Evolutionary conservation across 2,888 invertebrate genomes (phyloP).

Genomic region (Megastigmus dorsalis): DNA sequence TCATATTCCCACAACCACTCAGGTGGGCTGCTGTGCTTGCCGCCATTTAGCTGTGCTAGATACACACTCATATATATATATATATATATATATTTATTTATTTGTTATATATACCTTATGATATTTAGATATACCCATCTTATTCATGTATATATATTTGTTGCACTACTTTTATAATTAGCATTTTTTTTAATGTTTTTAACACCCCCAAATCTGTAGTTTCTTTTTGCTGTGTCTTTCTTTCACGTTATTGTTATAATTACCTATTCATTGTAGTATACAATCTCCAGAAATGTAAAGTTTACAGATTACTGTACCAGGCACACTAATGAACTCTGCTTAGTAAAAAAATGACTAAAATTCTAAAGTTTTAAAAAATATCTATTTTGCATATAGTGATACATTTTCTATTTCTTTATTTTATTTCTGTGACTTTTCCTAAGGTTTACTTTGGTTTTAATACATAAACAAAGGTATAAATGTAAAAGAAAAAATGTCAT

Average conservation of each 20-base stretch:
- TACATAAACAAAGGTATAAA: too few species aligned
- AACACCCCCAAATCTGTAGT: conserved; percentile 11
- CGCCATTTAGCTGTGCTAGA: conserved; percentile 48
- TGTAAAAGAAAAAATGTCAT: too few species aligned
- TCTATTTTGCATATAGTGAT: too few species aligned
- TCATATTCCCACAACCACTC: conserved; percentile 71
- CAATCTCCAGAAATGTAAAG: conserved; percentile 24
- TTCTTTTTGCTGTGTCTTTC: conserved; percentile 14
- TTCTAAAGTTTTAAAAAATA: too few species aligned
- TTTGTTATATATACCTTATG: background rate
- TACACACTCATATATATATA: background rate
- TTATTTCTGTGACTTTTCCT: too few species aligned
- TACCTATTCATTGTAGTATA: conserved; percentile 9
- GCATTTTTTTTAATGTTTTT: conserved; percentile 32
- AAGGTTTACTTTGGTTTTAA: too few species aligned
- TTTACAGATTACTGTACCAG: too few species aligned
- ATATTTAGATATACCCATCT: background rate
- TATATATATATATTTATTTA: conserved; percentile 4
- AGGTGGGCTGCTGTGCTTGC: conserved; percentile 66
- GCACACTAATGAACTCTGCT: too few species aligned
- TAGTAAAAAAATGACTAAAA: too few species aligned
- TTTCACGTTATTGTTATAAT: conserved; percentile 18
- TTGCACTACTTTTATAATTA: conserved; percentile 23
- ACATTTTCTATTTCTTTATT: too few species aligned
- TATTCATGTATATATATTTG: conserved; percentile 7